Conservation (phyloP, 1,140 invertebrate genomes). For the Drosophila orosa region DNA sequence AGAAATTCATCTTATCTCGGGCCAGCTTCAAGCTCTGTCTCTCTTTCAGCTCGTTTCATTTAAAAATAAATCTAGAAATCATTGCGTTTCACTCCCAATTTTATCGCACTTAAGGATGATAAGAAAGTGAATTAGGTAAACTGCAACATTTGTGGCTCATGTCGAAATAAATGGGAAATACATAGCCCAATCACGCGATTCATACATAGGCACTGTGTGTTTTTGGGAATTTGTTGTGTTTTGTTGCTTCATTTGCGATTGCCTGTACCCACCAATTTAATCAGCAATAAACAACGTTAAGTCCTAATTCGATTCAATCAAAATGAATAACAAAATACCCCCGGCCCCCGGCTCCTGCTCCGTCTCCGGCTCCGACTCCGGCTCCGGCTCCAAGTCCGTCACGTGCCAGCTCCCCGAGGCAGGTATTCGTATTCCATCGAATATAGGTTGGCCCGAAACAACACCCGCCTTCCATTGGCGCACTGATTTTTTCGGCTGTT, state of each 20-base stretch:
- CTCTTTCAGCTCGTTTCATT: not conserved
- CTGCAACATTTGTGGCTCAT: slow-evolving; percentile 39
- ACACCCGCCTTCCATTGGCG: slow-evolving; percentile 65
- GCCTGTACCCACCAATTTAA: slow-evolving; percentile 77
- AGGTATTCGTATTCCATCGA: slow-evolving; percentile 48
- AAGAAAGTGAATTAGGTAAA: slow-evolving; percentile 51
- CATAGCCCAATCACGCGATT: slow-evolving; percentile 45
- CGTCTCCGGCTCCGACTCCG: not conserved
- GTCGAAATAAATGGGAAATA: slow-evolving; percentile 47
- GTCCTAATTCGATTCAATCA: slow-evolving; percentile 82
- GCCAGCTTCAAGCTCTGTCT: too few species aligned
- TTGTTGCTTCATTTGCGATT: slow-evolving; percentile 59
- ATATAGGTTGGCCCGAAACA: slow-evolving; percentile 78
- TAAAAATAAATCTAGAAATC: not conserved
- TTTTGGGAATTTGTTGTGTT: slow-evolving; percentile 32
- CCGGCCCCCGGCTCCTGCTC: not conserved
- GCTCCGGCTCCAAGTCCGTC: slow-evolving; percentile 12
- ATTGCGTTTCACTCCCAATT: slow-evolving; percentile 13
- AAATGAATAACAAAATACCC: slow-evolving; percentile 76
- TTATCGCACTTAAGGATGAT: slow-evolving; percentile 47
- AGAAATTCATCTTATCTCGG: not conserved
- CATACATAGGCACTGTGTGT: slow-evolving; percentile 36
- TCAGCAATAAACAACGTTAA: slow-evolving; percentile 82
- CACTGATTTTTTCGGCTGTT: slow-evolving; percentile 46
- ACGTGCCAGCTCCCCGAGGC: slow-evolving; percentile 36